A percentile compares a stretch with the other conserved stretches of the same genome.
phyloP scores from a whole-genome alignment of 2,113 vertebrate genomes.

The Chaetodon trifascialis region DNA sequence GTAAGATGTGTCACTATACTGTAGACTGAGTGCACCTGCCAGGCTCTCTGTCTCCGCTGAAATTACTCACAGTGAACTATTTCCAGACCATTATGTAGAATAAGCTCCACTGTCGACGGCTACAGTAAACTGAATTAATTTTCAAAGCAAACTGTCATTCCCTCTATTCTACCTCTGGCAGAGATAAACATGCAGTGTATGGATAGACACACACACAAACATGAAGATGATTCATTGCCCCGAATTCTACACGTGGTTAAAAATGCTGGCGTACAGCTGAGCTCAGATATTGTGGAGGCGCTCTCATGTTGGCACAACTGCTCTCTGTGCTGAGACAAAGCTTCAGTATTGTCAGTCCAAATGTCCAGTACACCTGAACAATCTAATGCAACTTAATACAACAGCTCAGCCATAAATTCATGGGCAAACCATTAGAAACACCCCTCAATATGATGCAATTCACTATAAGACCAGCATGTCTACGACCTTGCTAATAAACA shows the following conservation, averaged over 20 bases:
- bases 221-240: constrained; percentile 35
- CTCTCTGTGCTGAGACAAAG: not conserved
- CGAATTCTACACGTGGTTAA: constrained; percentile 4
- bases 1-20: constrained; percentile 59
- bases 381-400: not conserved
- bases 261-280: constrained; percentile 10
- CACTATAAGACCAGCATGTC: not conserved
- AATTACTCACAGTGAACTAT: constrained; percentile 67
- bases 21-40: constrained; percentile 65
- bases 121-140: constrained; percentile 67
- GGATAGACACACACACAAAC: constrained; percentile 11
- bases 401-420: not conserved
- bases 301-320: not conserved
- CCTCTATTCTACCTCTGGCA: constrained; percentile 30
- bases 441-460: not conserved
- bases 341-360: too few species aligned
- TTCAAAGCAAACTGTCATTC: constrained; percentile 53
- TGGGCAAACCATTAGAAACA: not conserved
- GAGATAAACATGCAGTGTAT: constrained; percentile 22
- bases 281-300: not conserved
- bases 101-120: constrained; percentile 61
- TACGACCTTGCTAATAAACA: not conserved
- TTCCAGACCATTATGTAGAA: constrained; percentile 71
- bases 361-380: too few species aligned
- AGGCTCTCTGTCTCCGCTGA: constrained; percentile 40